Percentiles rank a stretch among this genome's conserved stretches.
phyloP scores from a whole-genome alignment of 2,888 invertebrate species.

The Microctonus aethiopoides region DNA sequence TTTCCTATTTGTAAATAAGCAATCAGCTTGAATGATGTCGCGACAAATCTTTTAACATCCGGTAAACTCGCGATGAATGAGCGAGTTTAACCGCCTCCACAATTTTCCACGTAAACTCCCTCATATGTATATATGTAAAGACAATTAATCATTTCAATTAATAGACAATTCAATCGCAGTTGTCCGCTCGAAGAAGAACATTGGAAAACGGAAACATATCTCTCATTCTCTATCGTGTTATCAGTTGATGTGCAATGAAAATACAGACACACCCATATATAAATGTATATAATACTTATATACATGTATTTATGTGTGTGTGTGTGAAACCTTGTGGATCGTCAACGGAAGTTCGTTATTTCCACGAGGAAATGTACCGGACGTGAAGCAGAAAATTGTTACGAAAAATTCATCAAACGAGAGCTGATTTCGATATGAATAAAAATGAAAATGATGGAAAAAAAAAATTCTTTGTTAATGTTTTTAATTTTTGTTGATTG shows the following conservation, averaged over 20 bases:
- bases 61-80: conserved; percentile 30
- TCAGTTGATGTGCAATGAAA: background rate
- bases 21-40: conserved; percentile 54
- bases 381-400: conserved; percentile 27
- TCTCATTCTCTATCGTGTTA: background rate
- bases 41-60: conserved; percentile 38
- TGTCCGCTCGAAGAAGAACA: conserved; percentile 46
- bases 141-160: conserved; percentile 68
- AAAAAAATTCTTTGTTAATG: background rate
- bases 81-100: conserved; percentile 21
- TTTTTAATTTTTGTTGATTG: background rate
- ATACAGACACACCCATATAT: background rate
- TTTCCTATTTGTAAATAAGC: conserved; percentile 68
- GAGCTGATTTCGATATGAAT: background rate
- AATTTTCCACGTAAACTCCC: background rate
- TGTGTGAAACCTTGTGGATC: background rate
- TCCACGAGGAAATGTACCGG: conserved; percentile 26
- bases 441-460: background rate
- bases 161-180: conserved; percentile 63
- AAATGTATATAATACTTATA: too few relatives aligned
- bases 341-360: conserved; percentile 34
- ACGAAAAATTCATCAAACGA: conserved; percentile 11
- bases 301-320: background rate
- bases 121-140: conserved; percentile 55
- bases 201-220: conserved; percentile 53